Evolutionary conservation across 2,888 invertebrate species (phyloP).

Genomic region (Synanthedon vespiformis): DNA sequence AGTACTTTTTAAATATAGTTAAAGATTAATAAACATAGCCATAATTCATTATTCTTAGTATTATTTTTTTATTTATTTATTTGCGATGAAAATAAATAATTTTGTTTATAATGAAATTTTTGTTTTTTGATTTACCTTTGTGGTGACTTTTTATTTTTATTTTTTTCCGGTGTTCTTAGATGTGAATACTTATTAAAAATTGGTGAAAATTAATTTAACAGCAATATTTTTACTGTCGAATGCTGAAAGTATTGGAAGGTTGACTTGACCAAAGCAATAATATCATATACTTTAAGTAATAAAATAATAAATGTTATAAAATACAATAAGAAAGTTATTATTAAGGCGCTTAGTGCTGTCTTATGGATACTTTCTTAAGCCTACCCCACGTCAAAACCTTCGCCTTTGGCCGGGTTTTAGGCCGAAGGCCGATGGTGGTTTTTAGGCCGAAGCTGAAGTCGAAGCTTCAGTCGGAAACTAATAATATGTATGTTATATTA

Average conservation of each 20-base stretch:
- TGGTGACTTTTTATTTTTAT: neutral
- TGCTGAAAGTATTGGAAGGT: conserved; percentile 4
- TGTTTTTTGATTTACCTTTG: conserved; percentile 23
- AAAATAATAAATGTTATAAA: conserved; percentile 1
- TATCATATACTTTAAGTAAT: conserved; percentile 38
- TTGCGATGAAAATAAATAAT: conserved; percentile 26
- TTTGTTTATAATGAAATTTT: conserved; percentile 22
- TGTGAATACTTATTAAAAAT: no score
- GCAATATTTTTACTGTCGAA: no score
- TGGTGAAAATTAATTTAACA: no score
- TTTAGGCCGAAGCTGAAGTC: no score
- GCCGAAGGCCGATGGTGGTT: no score
- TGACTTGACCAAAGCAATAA: conserved; percentile 7
- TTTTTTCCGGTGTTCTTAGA: no score
- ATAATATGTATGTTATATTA: no score
- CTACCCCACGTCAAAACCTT: no score
- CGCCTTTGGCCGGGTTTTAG: no score
- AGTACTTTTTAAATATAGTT: conserved; percentile 11
- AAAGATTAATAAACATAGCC: neutral
- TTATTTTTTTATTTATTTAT: conserved; percentile 7
- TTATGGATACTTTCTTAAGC: no score
- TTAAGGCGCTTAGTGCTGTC: no score
- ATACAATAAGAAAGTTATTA: conserved; percentile 1
- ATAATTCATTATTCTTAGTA: conserved; percentile 3
- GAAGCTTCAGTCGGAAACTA: no score